Conservation (phyloP, 2,888 invertebrate genomes). For the Vanessa cardui region DNA sequence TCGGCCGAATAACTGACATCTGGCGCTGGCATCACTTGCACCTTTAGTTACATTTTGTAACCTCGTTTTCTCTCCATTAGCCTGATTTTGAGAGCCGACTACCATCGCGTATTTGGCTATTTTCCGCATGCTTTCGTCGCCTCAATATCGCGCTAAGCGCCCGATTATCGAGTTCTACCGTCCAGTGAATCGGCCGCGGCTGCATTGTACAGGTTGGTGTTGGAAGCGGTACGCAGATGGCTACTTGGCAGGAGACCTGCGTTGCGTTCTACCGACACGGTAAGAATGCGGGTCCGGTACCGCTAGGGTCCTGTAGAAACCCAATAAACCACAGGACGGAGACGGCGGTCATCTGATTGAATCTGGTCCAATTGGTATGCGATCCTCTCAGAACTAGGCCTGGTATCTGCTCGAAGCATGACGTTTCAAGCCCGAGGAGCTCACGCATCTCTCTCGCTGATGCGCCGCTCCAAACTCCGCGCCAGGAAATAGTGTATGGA, state of each 20-base stretch:
- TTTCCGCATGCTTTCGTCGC: no score
- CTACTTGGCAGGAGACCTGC: neutral
- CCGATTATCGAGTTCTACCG: no score
- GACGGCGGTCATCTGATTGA: slow-evolving; percentile 37
- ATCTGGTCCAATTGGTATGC: slow-evolving; percentile 38
- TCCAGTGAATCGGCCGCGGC: neutral
- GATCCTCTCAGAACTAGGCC: slow-evolving; percentile 33
- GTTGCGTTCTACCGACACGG: neutral
- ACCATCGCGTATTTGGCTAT: no score
- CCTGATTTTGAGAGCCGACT: no score
- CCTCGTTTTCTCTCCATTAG: no score
- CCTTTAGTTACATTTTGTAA: no score
- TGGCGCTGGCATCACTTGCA: no score
- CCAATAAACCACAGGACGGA: no score
- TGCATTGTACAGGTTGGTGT: neutral
- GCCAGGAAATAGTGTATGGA: slow-evolving; percentile 44
- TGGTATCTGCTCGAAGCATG: neutral
- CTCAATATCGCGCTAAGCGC: no score
- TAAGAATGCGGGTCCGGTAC: no score
- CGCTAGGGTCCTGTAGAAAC: no score
- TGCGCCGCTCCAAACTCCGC: slow-evolving; percentile 40
- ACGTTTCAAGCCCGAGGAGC: slow-evolving; percentile 22
- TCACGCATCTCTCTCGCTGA: slow-evolving; percentile 33
- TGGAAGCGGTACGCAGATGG: neutral
- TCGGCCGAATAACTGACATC: no score